These are phyloP conservation scores for Vanacampus margaritifer DNA, from an alignment of 2,113 vertebrate genomes.

Conservation along the genomic window DNA sequence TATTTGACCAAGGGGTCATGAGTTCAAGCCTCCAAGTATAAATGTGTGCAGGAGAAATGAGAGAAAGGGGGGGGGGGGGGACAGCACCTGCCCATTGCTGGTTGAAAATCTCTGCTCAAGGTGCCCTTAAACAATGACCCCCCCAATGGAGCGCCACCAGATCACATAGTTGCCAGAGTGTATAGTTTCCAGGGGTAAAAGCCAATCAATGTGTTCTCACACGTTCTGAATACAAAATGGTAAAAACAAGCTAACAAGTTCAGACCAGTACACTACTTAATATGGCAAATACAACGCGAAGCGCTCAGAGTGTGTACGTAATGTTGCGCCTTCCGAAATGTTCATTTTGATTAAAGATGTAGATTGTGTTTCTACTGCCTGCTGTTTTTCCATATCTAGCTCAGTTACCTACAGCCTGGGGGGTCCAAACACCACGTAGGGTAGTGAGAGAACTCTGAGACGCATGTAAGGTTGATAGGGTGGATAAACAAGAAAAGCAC, in stretches of 20 bases:
- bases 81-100: not conserved
- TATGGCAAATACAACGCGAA: not conserved
- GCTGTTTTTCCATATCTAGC: not conserved
- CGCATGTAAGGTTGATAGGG: too few species aligned
- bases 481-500: not conserved
- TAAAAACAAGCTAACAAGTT: not conserved
- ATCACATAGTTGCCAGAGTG: not conserved
- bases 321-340: not conserved
- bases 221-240: not conserved
- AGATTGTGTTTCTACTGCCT: constrained; percentile 5
- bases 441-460: not conserved
- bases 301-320: not conserved
- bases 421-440: not conserved
- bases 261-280: not conserved
- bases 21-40: not conserved
- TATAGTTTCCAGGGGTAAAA: not conserved
- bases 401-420: not conserved
- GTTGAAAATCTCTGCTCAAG: not conserved
- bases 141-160: not conserved
- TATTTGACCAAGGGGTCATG: not conserved
- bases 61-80: too few species aligned
- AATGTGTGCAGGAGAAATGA: not conserved
- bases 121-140: not conserved
- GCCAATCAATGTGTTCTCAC: not conserved
- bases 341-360: constrained; percentile 8